Conservation (phyloP, 2,113 vertebrate genomes). For the Proterorhinus semilunaris region DNA sequence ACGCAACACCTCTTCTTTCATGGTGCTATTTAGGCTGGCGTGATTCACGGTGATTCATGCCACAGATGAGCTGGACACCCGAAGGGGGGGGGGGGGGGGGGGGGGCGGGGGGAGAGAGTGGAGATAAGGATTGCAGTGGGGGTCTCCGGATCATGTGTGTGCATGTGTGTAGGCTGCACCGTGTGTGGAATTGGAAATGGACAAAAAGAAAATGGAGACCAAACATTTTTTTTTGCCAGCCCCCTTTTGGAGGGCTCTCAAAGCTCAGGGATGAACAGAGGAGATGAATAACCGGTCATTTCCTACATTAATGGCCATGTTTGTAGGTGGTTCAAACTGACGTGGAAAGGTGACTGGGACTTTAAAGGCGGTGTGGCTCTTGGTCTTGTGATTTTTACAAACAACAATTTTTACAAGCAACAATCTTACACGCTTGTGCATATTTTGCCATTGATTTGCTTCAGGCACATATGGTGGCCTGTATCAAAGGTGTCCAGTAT, state of each 20-base stretch:
- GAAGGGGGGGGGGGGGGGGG: constrained; percentile 23
- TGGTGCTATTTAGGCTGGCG: constrained; percentile 66
- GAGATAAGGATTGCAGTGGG: constrained; percentile 37
- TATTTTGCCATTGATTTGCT: too few species aligned
- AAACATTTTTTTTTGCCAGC: constrained; percentile 47
- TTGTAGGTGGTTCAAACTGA: background rate
- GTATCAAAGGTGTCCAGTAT: too few species aligned
- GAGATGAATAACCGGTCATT: constrained; percentile 34
- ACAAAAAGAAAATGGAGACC: constrained; percentile 35
- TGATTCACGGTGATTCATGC: constrained; percentile 76
- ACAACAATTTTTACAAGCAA: background rate
- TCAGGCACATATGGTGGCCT: too few species aligned
- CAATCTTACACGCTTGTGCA: too few species aligned
- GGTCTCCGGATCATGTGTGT: constrained; percentile 51
- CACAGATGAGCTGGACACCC: constrained; percentile 68
- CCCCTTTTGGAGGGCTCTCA: constrained; percentile 41
- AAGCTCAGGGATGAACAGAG: constrained; percentile 21
- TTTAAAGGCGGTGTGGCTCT: background rate
- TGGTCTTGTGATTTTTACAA: background rate
- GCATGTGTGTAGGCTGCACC: constrained; percentile 43
- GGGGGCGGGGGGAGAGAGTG: constrained; percentile 33
- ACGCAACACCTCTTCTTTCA: constrained; percentile 72
- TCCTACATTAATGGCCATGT: background rate
- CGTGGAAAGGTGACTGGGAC: background rate
- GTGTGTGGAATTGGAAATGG: constrained; percentile 40